Conservation (phyloP, 2,113 vertebrate species). For the Elephantulus edwardii region DNA sequence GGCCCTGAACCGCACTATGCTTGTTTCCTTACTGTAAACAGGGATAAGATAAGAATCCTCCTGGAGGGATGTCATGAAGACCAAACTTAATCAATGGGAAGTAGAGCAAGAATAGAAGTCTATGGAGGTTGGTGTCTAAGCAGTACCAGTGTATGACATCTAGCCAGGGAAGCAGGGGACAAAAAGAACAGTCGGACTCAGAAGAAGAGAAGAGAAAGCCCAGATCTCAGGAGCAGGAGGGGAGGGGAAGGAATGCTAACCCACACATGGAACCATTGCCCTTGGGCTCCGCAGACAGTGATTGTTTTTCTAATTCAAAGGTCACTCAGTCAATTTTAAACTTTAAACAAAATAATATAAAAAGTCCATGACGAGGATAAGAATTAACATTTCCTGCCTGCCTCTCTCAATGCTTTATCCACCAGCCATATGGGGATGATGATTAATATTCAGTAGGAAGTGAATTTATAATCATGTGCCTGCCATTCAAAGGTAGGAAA, state of each 20-base stretch:
- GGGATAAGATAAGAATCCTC: too few species aligned
- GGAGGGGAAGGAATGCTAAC: neutral
- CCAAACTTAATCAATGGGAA: too few species aligned
- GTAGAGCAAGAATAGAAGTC: neutral
- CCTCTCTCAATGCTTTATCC: constrained; percentile 41
- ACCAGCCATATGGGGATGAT: constrained; percentile 49
- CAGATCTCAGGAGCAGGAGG: neutral
- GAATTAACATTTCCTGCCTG: constrained; percentile 48
- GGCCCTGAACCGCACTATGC: too few species aligned
- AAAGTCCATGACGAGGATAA: constrained; percentile 39
- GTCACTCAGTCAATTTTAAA: constrained; percentile 41
- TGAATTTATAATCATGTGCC: constrained; percentile 56
- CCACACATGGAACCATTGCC: neutral
- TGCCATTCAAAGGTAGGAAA: constrained; percentile 73
- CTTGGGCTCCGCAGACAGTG: neutral
- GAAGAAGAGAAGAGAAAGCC: neutral
- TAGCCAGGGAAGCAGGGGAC: neutral
- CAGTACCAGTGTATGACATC: neutral
- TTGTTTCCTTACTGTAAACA: too few species aligned
- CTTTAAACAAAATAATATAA: constrained; percentile 60
- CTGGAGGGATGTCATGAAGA: too few species aligned
- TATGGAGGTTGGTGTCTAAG: neutral
- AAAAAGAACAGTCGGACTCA: neutral
- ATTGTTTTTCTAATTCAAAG: constrained; percentile 12
- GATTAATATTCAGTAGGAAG: constrained; percentile 72